These are phyloP conservation scores for Crenuchus spilurus DNA, from an alignment of 2,797 vertebrate genomes.

Conservation along the genomic window DNA sequence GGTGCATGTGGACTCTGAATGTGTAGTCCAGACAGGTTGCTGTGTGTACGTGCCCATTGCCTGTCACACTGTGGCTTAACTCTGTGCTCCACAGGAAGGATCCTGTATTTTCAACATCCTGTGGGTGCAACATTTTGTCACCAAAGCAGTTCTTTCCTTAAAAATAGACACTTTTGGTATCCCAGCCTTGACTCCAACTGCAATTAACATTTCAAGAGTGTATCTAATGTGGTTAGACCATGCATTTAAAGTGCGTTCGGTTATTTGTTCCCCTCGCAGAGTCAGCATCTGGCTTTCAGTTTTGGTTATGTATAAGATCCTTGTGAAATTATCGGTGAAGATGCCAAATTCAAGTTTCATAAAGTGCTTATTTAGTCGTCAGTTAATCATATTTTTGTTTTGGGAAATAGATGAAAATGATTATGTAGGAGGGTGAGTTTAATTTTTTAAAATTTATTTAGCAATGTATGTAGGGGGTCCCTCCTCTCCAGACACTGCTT, in stretches of 20 bases:
- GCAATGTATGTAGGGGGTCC: neutral
- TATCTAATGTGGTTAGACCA: neutral
- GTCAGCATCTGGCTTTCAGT: neutral
- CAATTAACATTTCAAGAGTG: neutral
- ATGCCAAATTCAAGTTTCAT: neutral
- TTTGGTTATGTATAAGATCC: neutral
- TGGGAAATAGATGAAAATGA: neutral
- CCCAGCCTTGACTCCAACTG: neutral
- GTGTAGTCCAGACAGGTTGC: neutral
- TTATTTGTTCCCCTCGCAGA: neutral
- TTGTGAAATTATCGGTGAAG: neutral
- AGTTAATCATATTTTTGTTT: neutral
- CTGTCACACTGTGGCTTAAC: constrained; percentile 2
- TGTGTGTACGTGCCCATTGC: neutral
- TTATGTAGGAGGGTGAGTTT: neutral
- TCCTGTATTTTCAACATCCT: constrained; percentile 9
- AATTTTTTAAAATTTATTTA: neutral
- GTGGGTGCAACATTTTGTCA: constrained; percentile 1
- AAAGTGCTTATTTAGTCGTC: neutral
- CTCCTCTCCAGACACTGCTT: constrained; percentile 36
- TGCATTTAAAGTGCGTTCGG: neutral
- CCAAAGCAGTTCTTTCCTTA: neutral
- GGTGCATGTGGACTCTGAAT: neutral
- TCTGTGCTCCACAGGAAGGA: neutral
- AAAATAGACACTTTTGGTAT: constrained; percentile 6